Base-by-base conservation (phyloP, 2,113 vertebrate species). In the Coptodon bakossiorum region DNA sequence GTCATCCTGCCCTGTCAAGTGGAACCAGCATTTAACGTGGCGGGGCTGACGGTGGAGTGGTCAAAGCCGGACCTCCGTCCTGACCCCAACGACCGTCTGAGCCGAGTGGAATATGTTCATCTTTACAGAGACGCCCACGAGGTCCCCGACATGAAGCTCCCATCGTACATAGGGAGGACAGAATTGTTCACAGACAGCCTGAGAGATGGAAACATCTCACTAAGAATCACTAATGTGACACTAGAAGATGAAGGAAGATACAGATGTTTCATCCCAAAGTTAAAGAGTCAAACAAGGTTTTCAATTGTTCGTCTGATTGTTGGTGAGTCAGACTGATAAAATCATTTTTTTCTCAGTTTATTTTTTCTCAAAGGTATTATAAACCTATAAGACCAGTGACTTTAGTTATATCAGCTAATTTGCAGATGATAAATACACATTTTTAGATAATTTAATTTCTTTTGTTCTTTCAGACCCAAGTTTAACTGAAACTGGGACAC, bases 1-100 rank as follows among this genome's bases (percentile, higher is more conserved):
- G 81, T 86, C 6, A n/a, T 89, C 54, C 81, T 94, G 24, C 91
- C 68, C 1, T 94, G 93, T 29, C 83, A 36, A 2, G 13, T 94
- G 54, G 54, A 84, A 2, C 88, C 91, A 0, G 0, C 0, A 3
- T 5, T 38, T 2, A 11, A 83, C 4, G 53, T 88, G 11, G 6
- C 5, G 10, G 1, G 3, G 0, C 0, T 34, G 17, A 89, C 85
- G 0, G 83, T 94, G 14, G 90, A 90, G 81, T 92, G 93, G 93
- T 76, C 91, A 0, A 81, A 4, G 6, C 71, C 43, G 0, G 92
- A 88, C 5, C 45, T 57, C 0, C 54, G 56, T 53, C 68, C 79
- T 0, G 84, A 88, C 38, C 81, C 88, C 19, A n/a, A 8, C 0
- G 81, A 80, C 5, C n/a, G 4, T 0, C 84, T 43, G 6, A 53